Evolutionary conservation across 2,888 invertebrate species (phyloP), one percentile per base, ranked within the genome.

Genomic region (Papilio elwesi): DNA sequence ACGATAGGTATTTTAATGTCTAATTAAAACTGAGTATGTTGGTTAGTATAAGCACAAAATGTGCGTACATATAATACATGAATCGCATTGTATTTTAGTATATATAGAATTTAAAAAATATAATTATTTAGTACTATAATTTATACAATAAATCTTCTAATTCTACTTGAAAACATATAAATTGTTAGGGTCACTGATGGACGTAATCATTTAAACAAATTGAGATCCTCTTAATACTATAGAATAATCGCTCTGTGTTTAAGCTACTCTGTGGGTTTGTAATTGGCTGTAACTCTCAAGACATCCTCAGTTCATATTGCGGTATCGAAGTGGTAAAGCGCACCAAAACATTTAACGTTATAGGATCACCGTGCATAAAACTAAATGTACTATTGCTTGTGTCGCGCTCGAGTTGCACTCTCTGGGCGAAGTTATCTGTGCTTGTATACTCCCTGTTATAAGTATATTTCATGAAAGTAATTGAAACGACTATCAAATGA

Each of bases 281-380:
- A 80, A 81, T 80, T 82, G 82, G 78, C 75, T 76, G 72, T 72
- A 16, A 59, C 71, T 78, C 74, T 74, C 76, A 75, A 81, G 79
- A 78, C 75, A 71, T 80, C 76, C 57, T 74, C 81, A 83, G 80
- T 82, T 63, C 74, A 78, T 76, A 79, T 78, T 76, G 76, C 76
- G 76, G 77, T 76, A 75, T 76, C 79, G 76, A 70, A 77, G 76
- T 71, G 68, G 63, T 71, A 70, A 70, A 74, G 74, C 75, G 80
- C 77, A 76, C 71, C 63, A 68, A 73, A 76, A 79, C 73, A 75
- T 71, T 74, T 70, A 76, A 71, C 68, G 71, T 74, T 73, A 68
- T 73, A 68, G 51, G 48, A 69, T 59, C 51, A 53, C 68, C 66
- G 53, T 63, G 63, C 65, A 69, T 48, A 64, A 49, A 67, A 62